Evolutionary conservation across 2,888 invertebrate genomes (phyloP).

Genomic region (Drosophila anceps): DNA sequence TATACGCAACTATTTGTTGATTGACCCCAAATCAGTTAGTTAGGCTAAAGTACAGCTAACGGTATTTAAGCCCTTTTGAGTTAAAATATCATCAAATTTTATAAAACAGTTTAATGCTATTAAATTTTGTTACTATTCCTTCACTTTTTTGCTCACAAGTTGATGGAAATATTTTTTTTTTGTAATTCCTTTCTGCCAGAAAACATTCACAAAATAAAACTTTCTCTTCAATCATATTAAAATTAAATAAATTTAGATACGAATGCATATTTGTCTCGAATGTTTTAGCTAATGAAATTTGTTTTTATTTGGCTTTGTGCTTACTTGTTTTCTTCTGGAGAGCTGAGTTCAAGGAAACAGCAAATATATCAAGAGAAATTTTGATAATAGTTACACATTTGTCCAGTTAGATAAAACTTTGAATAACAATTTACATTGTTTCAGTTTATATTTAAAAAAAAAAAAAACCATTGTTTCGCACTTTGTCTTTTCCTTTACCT

Average conservation of each 20-base stretch:
- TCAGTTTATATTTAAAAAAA: too few relatives aligned
- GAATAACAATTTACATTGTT: not conserved
- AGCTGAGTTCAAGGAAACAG: not conserved
- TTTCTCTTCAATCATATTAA: not conserved
- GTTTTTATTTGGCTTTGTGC: not conserved
- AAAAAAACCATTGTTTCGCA: too few relatives aligned
- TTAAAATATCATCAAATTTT: not conserved
- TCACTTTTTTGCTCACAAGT: not conserved
- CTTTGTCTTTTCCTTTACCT: too few relatives aligned
- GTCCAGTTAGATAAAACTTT: too few relatives aligned
- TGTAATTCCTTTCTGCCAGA: not conserved
- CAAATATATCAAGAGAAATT: not conserved
- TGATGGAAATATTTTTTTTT: too few relatives aligned
- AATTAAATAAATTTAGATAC: not conserved
- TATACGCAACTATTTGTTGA: slow-evolving; percentile 37
- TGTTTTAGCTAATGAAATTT: not conserved
- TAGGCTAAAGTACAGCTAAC: not conserved
- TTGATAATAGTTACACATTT: not conserved
- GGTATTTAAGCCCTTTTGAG: not conserved
- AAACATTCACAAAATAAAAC: not conserved
- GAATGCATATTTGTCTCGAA: not conserved
- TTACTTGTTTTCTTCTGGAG: not conserved
- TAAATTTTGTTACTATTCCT: too few relatives aligned
- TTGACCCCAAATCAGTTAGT: slow-evolving; percentile 43
- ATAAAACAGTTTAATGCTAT: too few relatives aligned